Conservation (phyloP, 2,113 vertebrate species). For the Scalopus aquaticus region DNA sequence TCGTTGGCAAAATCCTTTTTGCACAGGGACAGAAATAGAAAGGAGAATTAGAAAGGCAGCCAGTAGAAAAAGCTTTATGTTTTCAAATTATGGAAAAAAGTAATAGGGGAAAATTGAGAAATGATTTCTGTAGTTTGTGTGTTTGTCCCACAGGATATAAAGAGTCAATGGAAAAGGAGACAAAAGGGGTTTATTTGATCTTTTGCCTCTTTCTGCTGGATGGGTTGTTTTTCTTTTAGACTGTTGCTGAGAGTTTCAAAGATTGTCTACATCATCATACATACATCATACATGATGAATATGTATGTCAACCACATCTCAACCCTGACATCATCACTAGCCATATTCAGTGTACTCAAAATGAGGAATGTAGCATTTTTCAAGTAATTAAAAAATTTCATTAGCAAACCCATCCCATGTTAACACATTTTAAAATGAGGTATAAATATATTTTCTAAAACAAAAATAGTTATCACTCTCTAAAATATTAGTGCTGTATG, state of each 20-base stretch:
- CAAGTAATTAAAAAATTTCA: conserved; percentile 1
- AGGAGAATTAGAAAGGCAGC: conserved; percentile 83
- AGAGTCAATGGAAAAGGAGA: neutral
- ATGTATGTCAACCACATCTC: neutral
- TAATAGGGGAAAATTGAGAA: conserved; percentile 48
- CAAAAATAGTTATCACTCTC: neutral
- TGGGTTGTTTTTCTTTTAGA: neutral
- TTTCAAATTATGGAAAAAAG: conserved; percentile 78
- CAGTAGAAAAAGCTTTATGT: conserved; percentile 78
- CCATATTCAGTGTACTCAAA: neutral
- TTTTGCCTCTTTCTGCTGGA: neutral
- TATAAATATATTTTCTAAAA: neutral
- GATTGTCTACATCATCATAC: neutral
- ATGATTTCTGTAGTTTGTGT: conserved; percentile 52
- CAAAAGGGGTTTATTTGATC: neutral
- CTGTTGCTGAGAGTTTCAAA: neutral
- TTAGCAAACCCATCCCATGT: neutral
- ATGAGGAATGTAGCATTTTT: neutral
- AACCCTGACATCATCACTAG: neutral
- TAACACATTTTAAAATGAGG: neutral
- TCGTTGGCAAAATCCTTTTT: conserved; percentile 86
- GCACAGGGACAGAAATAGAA: conserved; percentile 84
- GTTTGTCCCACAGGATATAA: neutral
- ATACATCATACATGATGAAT: neutral
- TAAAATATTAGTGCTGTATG: no score